Conservation (phyloP, 2,888 invertebrate genomes). For the Drosophila aldrichi region DNA sequence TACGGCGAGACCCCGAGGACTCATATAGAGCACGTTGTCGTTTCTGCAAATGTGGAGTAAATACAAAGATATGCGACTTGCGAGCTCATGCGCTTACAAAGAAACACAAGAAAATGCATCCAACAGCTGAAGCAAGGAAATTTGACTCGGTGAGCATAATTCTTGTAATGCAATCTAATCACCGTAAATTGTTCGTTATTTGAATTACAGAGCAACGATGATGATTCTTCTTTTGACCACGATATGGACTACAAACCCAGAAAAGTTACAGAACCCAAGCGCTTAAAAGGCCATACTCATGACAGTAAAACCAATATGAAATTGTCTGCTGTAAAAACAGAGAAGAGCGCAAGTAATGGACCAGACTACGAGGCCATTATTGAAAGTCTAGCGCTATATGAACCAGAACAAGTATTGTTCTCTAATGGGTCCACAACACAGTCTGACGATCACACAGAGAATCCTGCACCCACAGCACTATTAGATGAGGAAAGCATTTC, state of each 20-base stretch:
- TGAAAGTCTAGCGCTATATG: conserved; percentile 64
- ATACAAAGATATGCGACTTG: conserved; percentile 64
- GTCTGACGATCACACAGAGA: conserved; percentile 23
- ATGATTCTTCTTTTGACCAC: conserved; percentile 23
- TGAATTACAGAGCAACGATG: conserved; percentile 21
- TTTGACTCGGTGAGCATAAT: conserved; percentile 36
- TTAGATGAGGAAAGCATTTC: conserved; percentile 62
- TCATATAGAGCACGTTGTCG: conserved; percentile 67
- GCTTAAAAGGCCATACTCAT: conserved; percentile 9
- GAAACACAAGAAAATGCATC: conserved; percentile 52
- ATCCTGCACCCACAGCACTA: neutral
- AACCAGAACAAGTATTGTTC: conserved; percentile 64
- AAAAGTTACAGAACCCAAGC: conserved; percentile 17
- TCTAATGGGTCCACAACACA: conserved; percentile 38
- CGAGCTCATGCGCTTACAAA: conserved; percentile 70
- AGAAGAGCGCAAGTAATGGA: conserved; percentile 21
- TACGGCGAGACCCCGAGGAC: conserved; percentile 67
- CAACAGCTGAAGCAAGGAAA: conserved; percentile 2
- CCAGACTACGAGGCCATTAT: conserved; percentile 65
- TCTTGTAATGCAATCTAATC: neutral
- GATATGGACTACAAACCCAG: conserved; percentile 15
- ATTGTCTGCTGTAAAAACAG: conserved; percentile 20
- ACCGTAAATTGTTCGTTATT: neutral
- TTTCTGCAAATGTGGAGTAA: conserved; percentile 66
- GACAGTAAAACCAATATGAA: conserved; percentile 6